Evolutionary conservation across 2,888 invertebrate species (phyloP).

Genomic region (Chrysotoxum bicinctum): DNA sequence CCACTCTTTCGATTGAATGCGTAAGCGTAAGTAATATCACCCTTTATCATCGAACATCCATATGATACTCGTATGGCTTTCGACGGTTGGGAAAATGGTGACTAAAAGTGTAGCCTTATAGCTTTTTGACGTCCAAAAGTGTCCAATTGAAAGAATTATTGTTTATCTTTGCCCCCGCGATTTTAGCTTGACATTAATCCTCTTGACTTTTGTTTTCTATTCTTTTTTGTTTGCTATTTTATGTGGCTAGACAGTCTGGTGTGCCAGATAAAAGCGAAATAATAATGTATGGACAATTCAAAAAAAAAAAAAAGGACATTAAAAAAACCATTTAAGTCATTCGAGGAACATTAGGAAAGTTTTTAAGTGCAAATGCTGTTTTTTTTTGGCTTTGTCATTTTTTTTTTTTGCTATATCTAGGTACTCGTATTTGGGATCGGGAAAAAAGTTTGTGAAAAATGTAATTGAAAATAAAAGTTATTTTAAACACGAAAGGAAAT

Average conservation of each 20-base stretch:
- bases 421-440: background rate
- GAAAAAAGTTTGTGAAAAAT: background rate
- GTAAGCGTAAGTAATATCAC: slow-evolving; percentile 63
- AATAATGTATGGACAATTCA: slow-evolving; percentile 10
- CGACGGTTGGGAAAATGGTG: background rate
- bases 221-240: slow-evolving; percentile 12
- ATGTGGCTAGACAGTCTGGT: slow-evolving; percentile 70
- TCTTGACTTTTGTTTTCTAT: background rate
- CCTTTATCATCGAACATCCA: slow-evolving; percentile 40
- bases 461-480: slow-evolving; percentile 15
- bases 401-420: background rate
- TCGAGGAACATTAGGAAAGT: slow-evolving; percentile 60
- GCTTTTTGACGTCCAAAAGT: slow-evolving; percentile 51
- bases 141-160: slow-evolving; percentile 69
- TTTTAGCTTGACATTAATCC: slow-evolving; percentile 46
- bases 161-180: slow-evolving; percentile 60
- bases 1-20: slow-evolving; percentile 58
- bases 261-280: slow-evolving; percentile 16
- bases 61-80: background rate
- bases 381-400: slow-evolving; percentile 36
- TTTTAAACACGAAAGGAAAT: background rate
- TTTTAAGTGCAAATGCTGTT: slow-evolving; percentile 60
- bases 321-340: slow-evolving; percentile 68
- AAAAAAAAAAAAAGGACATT: slow-evolving; percentile 31
- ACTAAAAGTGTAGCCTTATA: slow-evolving; percentile 43